phyloP scores from a whole-genome alignment of 2,113 vertebrate genomes.

The Xiphophorus hellerii region DNA sequence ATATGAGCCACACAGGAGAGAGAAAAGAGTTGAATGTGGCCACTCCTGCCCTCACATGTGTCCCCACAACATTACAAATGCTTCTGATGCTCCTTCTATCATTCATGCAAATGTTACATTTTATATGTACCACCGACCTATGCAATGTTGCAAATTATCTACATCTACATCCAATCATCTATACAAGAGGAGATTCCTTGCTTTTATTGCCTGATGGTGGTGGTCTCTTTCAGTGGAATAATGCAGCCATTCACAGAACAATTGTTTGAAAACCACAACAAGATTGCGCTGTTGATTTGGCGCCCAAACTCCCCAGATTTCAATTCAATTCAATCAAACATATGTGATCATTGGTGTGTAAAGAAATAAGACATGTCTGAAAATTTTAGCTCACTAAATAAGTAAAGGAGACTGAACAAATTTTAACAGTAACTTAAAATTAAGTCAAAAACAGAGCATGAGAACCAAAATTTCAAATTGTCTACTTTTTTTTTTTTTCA shows the following conservation, averaged over 20 bases:
- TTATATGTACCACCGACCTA: neutral
- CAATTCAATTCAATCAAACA: no score
- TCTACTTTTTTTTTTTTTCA: neutral
- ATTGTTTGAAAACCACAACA: no score
- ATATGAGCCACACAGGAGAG: no score
- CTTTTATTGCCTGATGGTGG: neutral
- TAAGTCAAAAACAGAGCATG: neutral
- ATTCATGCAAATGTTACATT: neutral
- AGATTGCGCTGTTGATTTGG: no score
- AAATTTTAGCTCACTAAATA: neutral
- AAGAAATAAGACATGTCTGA: no score
- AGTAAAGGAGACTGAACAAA: neutral
- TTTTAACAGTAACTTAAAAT: neutral
- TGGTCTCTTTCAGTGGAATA: neutral
- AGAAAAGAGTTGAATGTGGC: no score
- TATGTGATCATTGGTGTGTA: no score
- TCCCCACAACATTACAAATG: no score
- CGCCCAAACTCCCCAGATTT: no score
- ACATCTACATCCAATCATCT: neutral
- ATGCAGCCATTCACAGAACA: no score
- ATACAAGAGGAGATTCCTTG: neutral
- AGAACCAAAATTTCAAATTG: slow-evolving; percentile 9
- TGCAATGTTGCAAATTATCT: neutral
- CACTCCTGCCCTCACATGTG: no score
- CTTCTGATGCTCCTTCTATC: no score